phyloP scores from a whole-genome alignment of 2,113 vertebrate genomes.

The Ptilorrhoa leucosticta region DNA sequence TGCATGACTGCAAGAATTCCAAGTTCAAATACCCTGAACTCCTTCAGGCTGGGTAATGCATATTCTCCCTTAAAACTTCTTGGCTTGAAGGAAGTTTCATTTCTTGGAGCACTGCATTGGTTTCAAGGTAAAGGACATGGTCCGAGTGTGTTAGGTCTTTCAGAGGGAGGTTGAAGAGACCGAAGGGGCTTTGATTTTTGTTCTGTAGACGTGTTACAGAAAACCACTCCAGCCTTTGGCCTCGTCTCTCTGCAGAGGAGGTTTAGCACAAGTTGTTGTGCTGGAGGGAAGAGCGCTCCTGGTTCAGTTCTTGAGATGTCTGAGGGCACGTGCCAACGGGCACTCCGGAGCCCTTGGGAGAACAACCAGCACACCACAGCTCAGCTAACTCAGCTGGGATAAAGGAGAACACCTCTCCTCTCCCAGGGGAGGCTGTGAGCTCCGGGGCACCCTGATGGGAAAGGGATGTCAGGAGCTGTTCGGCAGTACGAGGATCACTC shows the following conservation, averaged over 20 bases:
- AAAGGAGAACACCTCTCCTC: neutral
- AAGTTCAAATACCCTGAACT: neutral
- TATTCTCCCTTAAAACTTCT: neutral
- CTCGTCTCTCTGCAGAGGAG: neutral
- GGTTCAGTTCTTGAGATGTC: neutral
- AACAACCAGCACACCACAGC: neutral
- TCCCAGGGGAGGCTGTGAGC: neutral
- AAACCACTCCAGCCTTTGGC: conserved; percentile 3
- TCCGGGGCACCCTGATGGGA: neutral
- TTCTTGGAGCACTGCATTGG: neutral
- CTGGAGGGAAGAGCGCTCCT: neutral
- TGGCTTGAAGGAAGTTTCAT: conserved; percentile 3
- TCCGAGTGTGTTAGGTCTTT: neutral
- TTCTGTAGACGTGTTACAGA: neutral
- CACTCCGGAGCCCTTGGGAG: neutral
- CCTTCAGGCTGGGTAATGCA: neutral
- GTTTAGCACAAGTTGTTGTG: neutral
- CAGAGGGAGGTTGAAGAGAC: neutral
- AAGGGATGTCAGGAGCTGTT: neutral
- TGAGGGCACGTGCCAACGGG: neutral
- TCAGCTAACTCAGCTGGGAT: neutral
- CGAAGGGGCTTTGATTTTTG: conserved; percentile 21
- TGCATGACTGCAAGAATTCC: conserved; percentile 17
- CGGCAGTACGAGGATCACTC: accelerated
- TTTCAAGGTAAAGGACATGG: conserved; percentile 21